Percentiles rank a stretch among this genome's conserved stretches.
These are phyloP conservation scores for Manis javanica DNA, from an alignment of 2,797 vertebrate species.

Conservation along the genomic window DNA sequence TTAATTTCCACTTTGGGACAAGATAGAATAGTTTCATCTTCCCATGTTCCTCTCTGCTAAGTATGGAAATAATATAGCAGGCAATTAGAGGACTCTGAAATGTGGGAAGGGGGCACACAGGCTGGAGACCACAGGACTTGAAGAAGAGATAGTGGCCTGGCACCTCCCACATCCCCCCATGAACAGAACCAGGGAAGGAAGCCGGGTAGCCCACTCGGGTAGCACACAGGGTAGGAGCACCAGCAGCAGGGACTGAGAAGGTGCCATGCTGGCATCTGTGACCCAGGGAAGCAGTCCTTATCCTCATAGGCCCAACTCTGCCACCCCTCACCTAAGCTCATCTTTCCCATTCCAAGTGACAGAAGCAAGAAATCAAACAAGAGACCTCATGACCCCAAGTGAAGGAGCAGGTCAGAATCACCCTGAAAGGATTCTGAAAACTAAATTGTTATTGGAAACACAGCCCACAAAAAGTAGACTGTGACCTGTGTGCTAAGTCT, in stretches of 20 bases:
- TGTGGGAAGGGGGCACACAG: not conserved
- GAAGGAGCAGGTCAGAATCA: not conserved
- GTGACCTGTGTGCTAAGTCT: not conserved
- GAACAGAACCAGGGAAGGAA: not conserved
- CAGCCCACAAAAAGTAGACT: not conserved
- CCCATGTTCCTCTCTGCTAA: not conserved
- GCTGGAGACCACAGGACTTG: not conserved
- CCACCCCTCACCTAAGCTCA: not conserved
- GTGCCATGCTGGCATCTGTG: not conserved
- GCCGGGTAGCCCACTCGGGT: not conserved
- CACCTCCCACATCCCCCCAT: not conserved
- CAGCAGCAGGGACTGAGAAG: not conserved
- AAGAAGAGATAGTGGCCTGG: not conserved
- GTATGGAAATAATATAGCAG: not conserved
- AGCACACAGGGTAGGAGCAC: not conserved
- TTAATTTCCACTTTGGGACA: not conserved
- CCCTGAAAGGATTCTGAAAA: not conserved
- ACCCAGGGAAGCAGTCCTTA: not conserved
- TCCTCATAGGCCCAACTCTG: not conserved
- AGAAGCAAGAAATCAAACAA: not conserved
- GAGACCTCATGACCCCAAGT: not conserved
- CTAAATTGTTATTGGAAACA: not conserved
- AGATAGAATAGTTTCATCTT: not conserved
- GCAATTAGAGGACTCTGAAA: not conserved
- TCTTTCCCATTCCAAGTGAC: not conserved